These are phyloP conservation scores for Drosophila lacteicornis DNA, from an alignment of 1,140 invertebrate species.

Conservation along the genomic window DNA sequence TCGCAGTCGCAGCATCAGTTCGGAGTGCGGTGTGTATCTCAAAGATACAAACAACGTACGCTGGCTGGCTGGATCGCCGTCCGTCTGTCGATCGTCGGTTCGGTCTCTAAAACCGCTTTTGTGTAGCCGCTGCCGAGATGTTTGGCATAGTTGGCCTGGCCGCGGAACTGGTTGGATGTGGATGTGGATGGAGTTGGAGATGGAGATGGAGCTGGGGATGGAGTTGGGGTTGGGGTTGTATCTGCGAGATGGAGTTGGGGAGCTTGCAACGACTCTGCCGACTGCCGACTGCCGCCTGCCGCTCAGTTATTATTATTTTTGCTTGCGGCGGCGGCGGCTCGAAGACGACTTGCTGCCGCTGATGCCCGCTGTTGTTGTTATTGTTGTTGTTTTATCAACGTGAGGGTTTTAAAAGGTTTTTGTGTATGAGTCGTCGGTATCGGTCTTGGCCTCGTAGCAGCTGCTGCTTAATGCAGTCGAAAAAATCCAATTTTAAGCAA, in stretches of 20 bases:
- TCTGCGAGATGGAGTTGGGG: slow-evolving; percentile 24
- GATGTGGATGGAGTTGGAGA: slow-evolving; percentile 31
- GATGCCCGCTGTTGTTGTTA: slow-evolving; percentile 34
- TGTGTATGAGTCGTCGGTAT: slow-evolving; percentile 57
- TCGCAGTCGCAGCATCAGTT: slow-evolving; percentile 35
- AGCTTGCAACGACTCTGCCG: slow-evolving; percentile 67
- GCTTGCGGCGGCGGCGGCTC: slow-evolving; percentile 73
- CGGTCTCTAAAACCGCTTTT: slow-evolving; percentile 76
- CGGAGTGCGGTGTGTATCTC: slow-evolving; percentile 70
- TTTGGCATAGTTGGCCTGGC: slow-evolving; percentile 78
- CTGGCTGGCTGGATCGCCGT: slow-evolving; percentile 31
- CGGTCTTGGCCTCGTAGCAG: slow-evolving; percentile 71
- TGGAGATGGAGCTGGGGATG: slow-evolving; percentile 34
- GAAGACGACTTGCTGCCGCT: slow-evolving; percentile 50
- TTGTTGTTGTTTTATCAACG: slow-evolving; percentile 69
- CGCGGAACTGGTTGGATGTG: slow-evolving; percentile 74
- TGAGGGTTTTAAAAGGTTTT: slow-evolving; percentile 83
- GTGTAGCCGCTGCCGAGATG: slow-evolving; percentile 72
- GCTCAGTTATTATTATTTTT: slow-evolving; percentile 82
- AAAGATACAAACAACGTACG: slow-evolving; percentile 75
- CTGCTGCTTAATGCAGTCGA: slow-evolving; percentile 38
- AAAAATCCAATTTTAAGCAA: no score
- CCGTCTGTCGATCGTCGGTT: slow-evolving; percentile 53
- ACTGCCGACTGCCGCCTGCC: slow-evolving; percentile 50
- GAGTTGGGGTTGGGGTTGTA: slow-evolving; percentile 26